Evolutionary conservation across 1,140 invertebrate genomes (phyloP).

Genomic region (Leptopilina clavipes): DNA sequence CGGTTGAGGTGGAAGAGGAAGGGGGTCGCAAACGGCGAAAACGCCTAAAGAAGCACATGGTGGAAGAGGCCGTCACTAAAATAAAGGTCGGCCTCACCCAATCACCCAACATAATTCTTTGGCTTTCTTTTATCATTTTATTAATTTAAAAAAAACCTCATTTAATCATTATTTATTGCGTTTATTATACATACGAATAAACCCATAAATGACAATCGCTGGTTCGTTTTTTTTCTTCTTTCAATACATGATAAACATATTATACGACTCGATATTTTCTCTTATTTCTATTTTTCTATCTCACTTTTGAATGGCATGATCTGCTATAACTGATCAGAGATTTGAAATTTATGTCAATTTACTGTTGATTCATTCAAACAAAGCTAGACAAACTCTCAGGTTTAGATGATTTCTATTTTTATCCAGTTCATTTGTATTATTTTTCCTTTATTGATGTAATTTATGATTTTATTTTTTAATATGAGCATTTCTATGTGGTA

Average conservation of each 20-base stretch:
- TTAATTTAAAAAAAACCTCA: too few species aligned
- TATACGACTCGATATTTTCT: slow-evolving; percentile 38
- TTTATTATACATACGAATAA: slow-evolving; percentile 43
- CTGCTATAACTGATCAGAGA: slow-evolving; percentile 1
- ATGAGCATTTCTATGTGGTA: slow-evolving; percentile 4
- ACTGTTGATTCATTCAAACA: background rate
- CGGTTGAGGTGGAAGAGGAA: slow-evolving; percentile 89
- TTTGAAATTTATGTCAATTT: slow-evolving; percentile 21
- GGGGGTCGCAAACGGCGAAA: slow-evolving; percentile 81
- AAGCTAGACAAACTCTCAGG: slow-evolving; percentile 61
- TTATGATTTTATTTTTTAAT: slow-evolving; percentile 36
- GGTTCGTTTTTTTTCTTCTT: background rate
- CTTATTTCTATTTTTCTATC: slow-evolving; percentile 38
- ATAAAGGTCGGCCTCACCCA: slow-evolving; percentile 86
- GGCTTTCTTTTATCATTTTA: slow-evolving; percentile 47
- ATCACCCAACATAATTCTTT: slow-evolving; percentile 38
- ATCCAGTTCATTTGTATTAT: background rate
- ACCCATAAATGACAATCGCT: background rate
- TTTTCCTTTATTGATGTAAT: slow-evolving; percentile 2
- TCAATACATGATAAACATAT: slow-evolving; percentile 34
- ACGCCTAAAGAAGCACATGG: slow-evolving; percentile 91
- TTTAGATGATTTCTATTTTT: slow-evolving; percentile 50
- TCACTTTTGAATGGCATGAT: slow-evolving; percentile 41
- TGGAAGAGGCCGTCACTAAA: slow-evolving; percentile 96
- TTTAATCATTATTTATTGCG: too few species aligned